phyloP scores from a whole-genome alignment of 2,113 vertebrate genomes.

The Osmerus mordax region DNA sequence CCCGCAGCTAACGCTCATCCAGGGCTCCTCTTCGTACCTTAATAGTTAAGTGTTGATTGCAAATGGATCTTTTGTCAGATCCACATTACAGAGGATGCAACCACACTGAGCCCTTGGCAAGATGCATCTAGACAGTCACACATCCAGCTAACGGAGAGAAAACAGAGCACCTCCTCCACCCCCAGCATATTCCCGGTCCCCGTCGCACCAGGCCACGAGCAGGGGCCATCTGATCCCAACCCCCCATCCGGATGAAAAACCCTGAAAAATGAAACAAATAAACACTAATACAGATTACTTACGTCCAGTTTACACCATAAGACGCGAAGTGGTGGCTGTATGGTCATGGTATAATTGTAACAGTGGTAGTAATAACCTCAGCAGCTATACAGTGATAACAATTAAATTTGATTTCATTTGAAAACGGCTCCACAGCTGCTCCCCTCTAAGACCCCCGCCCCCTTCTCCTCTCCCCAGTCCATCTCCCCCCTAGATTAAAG shows the following conservation, averaged over 20 bases:
- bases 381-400: slow-evolving; percentile 76
- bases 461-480: slow-evolving; percentile 39
- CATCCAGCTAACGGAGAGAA: background rate
- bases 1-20: too few species aligned
- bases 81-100: slow-evolving; percentile 15
- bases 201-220: slow-evolving; percentile 37
- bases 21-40: too few species aligned
- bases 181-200: background rate
- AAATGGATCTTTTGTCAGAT: too few species aligned
- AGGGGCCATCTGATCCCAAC: slow-evolving; percentile 3
- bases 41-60: too few species aligned
- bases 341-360: slow-evolving; percentile 68
- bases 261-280: slow-evolving; percentile 64
- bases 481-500: slow-evolving; percentile 85
- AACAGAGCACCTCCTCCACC: too few species aligned
- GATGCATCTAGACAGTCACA: background rate
- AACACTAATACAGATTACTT: slow-evolving; percentile 66
- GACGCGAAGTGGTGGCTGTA: slow-evolving; percentile 42
- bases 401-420: slow-evolving; percentile 84
- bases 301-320: slow-evolving; percentile 56
- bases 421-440: slow-evolving; percentile 81
- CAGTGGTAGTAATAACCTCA: slow-evolving; percentile 74
- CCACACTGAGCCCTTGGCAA: too few species aligned
- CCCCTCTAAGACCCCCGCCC: slow-evolving; percentile 67
- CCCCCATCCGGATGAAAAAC: slow-evolving; percentile 39